Evolutionary conservation across 1,140 invertebrate genomes (phyloP), one percentile per base, ranked within the genome.

Genomic region (Halictus rubicundus): DNA sequence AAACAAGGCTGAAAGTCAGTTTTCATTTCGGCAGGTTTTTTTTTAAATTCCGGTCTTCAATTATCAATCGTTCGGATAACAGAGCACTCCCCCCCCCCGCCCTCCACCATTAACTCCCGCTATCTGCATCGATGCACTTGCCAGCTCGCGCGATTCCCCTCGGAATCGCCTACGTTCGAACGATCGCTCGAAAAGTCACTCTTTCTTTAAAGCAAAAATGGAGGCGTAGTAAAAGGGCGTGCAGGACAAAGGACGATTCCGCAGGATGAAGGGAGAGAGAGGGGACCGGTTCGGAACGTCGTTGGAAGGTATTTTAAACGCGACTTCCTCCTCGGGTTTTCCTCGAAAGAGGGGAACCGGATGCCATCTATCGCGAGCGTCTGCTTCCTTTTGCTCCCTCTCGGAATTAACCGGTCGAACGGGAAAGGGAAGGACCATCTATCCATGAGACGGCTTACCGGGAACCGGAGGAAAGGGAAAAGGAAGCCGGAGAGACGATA

Each of bases 311-410:
- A 77, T 78, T 78, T 78, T 72, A 78, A 78, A 72, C 59, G 57
- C 60, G 32, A 72, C 69, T 78, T 78, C 68, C 76, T 78, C 76
- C 27, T 78, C 60, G 60, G 71, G 69, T 71, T 71, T 78, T 78
- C 68, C 68, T 63, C 76, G 69, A 78, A 78, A 72, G 81, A 84
- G 82, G 84, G 84, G 83, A 87, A 86, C 89, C 90, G 90, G 91
- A 92, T 92, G 89, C 88, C 88, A 91, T 93, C 90, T 89, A 92
- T 92, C 89, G 87, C 88, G 87, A 88, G 86, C 88, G 87, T 84
- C 78, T 83, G 80, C 85, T 80, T 88, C 81, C 84, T 91, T 89
- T 91, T 91, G 88, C 89, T 89, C 80, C 68, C 70, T 89, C 89
- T 89, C 88, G 85, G 88, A 85, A 83, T 81, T 86, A 68, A 57